Evolutionary conservation across 2,113 vertebrate genomes (phyloP), one percentile per base, ranked within the genome.

Genomic region (Dryoscopus gambensis): DNA sequence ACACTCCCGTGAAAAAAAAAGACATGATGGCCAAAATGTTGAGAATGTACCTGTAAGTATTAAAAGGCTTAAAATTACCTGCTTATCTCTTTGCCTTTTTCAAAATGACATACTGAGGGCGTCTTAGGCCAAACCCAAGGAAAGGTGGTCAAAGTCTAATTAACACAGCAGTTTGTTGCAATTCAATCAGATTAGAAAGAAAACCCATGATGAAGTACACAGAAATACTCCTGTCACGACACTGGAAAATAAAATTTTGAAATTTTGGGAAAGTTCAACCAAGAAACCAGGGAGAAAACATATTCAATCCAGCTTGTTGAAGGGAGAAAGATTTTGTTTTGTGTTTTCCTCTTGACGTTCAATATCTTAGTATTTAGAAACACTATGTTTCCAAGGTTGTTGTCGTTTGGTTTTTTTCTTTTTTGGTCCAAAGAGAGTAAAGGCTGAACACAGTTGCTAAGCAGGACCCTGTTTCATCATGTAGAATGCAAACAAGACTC

Each of bases 41-140:
- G 92, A 84, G 90, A 97, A 96, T 86, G 94, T 89, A 96, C 81
- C 64, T 87, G 80, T 75, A 95, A 87, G 89, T 97, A 92, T 91
- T 73, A 95, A 73, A 95, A 70, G 94, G 59, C 93, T 94, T 96
- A 93, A 95, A 94, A 88, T 93, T 78, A 52, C 33, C 33, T 77
- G 40, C 27, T 97, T 96, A 89, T 93, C 94, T 96, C 53, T 91
- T 42, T 67, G 63, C 35, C 31, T 69, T 69, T 82, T 94, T 69
- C 47, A 89, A 84, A 90, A 64, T 64, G 9, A 53, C 56, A 42
- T 31, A 23, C 30, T 84, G 59, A 50, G 39, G 60, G 39, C 62
- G 5, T 78, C 78, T 74, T 46, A 50, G 40, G 39, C 39, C 39
- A 81, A 23, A 40, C 15, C 23, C 59, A 85, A 70, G 17, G 21